Evolutionary conservation across 2,888 invertebrate genomes (phyloP).

Genomic region (Pherbina coryleti): DNA sequence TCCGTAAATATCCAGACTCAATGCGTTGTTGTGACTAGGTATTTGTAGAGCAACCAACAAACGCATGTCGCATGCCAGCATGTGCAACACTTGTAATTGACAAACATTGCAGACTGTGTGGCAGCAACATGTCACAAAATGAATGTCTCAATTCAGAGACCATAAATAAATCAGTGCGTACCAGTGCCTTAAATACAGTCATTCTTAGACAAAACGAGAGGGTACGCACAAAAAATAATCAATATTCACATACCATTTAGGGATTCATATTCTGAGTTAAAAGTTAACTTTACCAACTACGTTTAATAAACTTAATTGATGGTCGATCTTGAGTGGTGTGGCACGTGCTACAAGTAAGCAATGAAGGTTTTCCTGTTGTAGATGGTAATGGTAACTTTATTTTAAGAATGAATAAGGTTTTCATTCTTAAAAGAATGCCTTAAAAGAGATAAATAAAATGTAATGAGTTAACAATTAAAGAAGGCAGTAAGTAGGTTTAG

Average conservation of each 20-base stretch:
- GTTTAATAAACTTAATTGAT: neutral
- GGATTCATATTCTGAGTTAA: neutral
- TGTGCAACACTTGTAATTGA: neutral
- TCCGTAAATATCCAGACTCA: no score
- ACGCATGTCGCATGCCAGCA: no score
- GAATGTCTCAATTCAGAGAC: constrained; percentile 10
- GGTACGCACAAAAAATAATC: neutral
- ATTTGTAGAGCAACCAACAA: no score
- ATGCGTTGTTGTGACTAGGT: no score
- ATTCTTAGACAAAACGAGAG: neutral
- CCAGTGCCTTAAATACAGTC: no score
- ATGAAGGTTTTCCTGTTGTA: neutral
- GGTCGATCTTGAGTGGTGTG: constrained; percentile 1
- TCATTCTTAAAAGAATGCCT: constrained; percentile 8
- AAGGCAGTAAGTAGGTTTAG: no score
- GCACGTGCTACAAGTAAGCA: neutral
- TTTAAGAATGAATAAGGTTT: constrained; percentile 25
- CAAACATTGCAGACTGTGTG: constrained; percentile 25
- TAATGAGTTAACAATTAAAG: neutral
- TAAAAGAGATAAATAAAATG: neutral
- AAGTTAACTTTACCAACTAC: neutral
- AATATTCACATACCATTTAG: neutral
- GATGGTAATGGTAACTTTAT: constrained; percentile 18
- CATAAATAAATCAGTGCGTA: no score
- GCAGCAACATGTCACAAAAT: constrained; percentile 7